Evolutionary conservation across 2,113 vertebrate species (phyloP).

Genomic region (Apodemus sylvaticus): DNA sequence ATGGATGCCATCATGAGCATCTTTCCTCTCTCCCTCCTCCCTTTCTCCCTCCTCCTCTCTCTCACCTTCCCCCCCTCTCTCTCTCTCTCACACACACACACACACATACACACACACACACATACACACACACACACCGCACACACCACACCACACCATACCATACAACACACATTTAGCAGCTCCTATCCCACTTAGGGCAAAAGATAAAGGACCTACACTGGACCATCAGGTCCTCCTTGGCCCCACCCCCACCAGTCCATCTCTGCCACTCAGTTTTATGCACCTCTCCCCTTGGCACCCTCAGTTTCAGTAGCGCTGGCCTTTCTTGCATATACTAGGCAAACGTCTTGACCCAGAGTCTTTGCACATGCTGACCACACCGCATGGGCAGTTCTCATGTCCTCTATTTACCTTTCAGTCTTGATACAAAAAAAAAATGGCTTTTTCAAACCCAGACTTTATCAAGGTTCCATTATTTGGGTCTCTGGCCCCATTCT

Average conservation of each 20-base stretch:
- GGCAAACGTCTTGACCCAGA: neutral
- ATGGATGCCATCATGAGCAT: neutral
- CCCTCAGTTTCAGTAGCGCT: neutral
- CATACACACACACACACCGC: neutral
- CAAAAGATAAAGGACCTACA: neutral
- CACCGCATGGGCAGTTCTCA: neutral
- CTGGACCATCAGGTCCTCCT: neutral
- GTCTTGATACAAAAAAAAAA: neutral
- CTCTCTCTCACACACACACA: no score
- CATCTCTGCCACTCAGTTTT: no score
- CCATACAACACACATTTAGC: neutral
- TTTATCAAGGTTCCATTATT: neutral
- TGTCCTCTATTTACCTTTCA: neutral
- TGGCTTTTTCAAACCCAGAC: neutral
- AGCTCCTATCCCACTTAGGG: neutral
- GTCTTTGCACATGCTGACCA: neutral
- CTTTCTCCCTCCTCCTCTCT: no score
- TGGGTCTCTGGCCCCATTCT: rapidly evolving
- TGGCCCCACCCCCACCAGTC: no score
- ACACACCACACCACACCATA: neutral
- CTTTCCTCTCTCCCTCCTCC: no score
- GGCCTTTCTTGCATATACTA: neutral
- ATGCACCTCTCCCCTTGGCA: rapidly evolving
- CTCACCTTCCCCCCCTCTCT: rapidly evolving
- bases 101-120: neutral